Conservation (phyloP, 1,140 invertebrate species). For the Drosophila sulfurigaster region DNA sequence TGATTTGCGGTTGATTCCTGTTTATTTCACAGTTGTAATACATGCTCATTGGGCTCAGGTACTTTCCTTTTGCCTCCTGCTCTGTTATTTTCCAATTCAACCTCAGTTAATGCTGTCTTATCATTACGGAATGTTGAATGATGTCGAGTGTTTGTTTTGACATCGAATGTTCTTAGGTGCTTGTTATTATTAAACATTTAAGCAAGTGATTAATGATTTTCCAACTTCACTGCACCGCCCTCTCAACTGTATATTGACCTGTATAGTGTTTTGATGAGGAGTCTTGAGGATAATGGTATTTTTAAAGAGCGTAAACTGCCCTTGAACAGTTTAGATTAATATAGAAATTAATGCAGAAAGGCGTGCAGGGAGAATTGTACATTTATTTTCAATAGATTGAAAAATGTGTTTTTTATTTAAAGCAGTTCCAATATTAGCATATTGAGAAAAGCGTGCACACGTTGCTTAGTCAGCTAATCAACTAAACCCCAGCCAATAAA, state of each 20-base stretch:
- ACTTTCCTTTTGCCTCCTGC: conserved; percentile 27
- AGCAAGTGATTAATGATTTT: conserved; percentile 73
- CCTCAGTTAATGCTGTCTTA: conserved; percentile 43
- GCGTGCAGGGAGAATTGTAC: too few relatives aligned
- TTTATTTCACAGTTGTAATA: conserved; percentile 49
- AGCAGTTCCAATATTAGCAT: background rate
- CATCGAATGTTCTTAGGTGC: conserved; percentile 61
- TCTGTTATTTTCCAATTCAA: conserved; percentile 1
- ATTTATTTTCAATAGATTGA: too few relatives aligned
- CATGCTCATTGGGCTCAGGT: conserved; percentile 40
- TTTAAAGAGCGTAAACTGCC: background rate
- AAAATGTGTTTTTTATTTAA: too few relatives aligned
- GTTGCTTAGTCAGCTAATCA: conserved; percentile 38
- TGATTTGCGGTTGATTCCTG: conserved; percentile 75
- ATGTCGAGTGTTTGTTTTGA: conserved; percentile 82
- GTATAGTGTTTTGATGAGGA: background rate
- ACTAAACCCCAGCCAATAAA: conserved; percentile 38
- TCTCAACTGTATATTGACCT: conserved; percentile 14
- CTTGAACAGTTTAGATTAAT: background rate
- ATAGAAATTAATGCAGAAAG: background rate
- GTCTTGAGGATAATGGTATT: conserved; percentile 7
- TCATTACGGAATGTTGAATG: conserved; percentile 81
- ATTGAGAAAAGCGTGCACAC: background rate
- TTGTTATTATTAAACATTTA: conserved; percentile 69
- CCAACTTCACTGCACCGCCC: conserved; percentile 44